Percentiles rank a stretch among this genome's conserved stretches.
Conservation (phyloP, 2,797 vertebrate species). For the Hydrophis major region DNA sequence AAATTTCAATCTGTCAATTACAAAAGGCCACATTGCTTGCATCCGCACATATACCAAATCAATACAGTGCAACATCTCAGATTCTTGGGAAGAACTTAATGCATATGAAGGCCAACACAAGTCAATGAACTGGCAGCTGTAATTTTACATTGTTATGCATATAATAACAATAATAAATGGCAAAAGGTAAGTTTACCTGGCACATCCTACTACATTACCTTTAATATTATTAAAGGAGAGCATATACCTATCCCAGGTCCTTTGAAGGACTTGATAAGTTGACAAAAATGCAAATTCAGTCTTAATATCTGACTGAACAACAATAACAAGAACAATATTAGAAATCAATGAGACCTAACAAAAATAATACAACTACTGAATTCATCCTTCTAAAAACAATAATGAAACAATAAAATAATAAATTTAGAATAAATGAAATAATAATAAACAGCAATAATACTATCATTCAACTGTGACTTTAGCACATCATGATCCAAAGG, state of each 20-base stretch:
- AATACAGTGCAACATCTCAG: neutral
- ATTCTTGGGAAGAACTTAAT: neutral
- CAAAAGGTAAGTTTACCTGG: neutral
- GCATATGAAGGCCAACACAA: neutral
- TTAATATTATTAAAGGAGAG: neutral
- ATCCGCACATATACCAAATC: neutral
- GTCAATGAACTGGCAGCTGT: neutral
- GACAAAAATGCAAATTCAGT: neutral
- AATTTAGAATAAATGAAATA: neutral
- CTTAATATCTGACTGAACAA: neutral
- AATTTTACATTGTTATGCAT: neutral
- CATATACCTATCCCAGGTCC: neutral
- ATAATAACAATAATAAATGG: neutral
- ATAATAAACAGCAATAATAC: neutral
- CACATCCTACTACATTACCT: neutral
- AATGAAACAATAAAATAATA: neutral
- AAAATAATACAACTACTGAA: neutral
- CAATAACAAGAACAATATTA: neutral
- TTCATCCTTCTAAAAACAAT: neutral
- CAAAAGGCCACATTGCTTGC: neutral
- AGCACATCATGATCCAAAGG: neutral
- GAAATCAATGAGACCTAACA: neutral
- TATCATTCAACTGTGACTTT: neutral
- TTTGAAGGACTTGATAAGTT: neutral
- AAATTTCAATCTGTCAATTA: neutral